These are phyloP conservation scores for Agrochola circellaris DNA, from an alignment of 2,888 invertebrate genomes.

Conservation along the genomic window DNA sequence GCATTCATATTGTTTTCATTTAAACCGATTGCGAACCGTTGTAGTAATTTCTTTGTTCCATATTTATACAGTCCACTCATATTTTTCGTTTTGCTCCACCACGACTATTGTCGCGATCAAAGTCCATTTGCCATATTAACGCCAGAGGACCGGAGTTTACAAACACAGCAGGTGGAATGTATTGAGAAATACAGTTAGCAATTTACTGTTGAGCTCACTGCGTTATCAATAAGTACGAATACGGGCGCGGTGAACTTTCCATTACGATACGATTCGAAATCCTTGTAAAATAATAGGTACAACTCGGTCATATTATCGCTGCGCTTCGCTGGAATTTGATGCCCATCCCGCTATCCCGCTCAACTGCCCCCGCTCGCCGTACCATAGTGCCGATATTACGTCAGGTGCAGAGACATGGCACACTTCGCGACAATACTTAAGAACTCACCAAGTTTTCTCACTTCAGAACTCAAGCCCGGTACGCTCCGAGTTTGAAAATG, in stretches of 20 bases:
- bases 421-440: conserved; percentile 17
- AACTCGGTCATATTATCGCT: no score
- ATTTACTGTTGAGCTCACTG: background rate
- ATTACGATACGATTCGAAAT: background rate
- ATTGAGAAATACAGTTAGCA: background rate
- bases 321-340: no score
- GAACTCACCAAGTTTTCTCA: conserved; percentile 85
- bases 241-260: conserved; percentile 19
- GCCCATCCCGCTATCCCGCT: no score
- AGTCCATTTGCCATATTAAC: background rate
- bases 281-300: background rate
- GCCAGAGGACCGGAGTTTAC: no score
- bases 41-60: no score
- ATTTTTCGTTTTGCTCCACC: no score
- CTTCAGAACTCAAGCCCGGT: conserved; percentile 78
- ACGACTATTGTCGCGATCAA: background rate
- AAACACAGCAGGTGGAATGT: background rate
- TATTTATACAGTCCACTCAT: no score
- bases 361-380: no score
- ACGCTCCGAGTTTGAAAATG: conserved; percentile 81
- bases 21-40: no score
- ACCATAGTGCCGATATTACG: no score
- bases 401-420: no score
- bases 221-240: conserved; percentile 2
- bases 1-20: no score